Conservation (phyloP, 64 coral and sea anemone genomes). For the Montipora sp. region DNA sequence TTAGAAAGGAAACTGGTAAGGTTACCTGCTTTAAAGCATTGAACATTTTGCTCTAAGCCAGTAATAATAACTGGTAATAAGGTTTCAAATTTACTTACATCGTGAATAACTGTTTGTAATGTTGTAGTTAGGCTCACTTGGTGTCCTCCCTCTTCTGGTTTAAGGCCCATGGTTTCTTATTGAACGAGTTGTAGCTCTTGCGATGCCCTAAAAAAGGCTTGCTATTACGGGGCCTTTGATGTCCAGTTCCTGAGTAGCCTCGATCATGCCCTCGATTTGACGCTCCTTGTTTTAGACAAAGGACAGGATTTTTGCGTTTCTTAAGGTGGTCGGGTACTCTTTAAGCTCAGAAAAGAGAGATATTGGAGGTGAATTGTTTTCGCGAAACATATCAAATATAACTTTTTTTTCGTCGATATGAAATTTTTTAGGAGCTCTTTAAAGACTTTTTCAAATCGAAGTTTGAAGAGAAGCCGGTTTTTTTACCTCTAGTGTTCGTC, state of each 20-base stretch:
- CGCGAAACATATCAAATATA: too few relatives aligned
- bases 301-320: too few relatives aligned
- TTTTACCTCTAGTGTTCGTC: too few relatives aligned
- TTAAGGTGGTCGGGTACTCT: too few relatives aligned
- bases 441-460: too few relatives aligned
- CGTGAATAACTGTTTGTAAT: background rate
- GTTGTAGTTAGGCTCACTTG: background rate
- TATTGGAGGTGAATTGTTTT: too few relatives aligned
- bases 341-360: too few relatives aligned
- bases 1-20: background rate
- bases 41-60: background rate
- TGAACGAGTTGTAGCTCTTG: constrained; percentile 13
- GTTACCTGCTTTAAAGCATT: background rate
- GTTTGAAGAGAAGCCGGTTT: too few relatives aligned
- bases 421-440: too few relatives aligned
- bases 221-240: background rate
- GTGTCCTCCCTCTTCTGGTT: constrained; percentile 3
- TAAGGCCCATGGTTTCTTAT: constrained; percentile 31
- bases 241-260: constrained; percentile 6
- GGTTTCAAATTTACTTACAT: constrained; percentile 50
- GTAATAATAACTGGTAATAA: constrained; percentile 27
- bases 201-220: constrained; percentile 61
- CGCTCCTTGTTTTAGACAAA: too few relatives aligned
- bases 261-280: background rate
- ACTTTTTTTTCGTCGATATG: too few relatives aligned